A percentile compares a stretch with the other conserved stretches of the same genome.
These are phyloP conservation scores for Molothrus ater DNA, from an alignment of 2,797 vertebrate genomes.

Conservation along the genomic window DNA sequence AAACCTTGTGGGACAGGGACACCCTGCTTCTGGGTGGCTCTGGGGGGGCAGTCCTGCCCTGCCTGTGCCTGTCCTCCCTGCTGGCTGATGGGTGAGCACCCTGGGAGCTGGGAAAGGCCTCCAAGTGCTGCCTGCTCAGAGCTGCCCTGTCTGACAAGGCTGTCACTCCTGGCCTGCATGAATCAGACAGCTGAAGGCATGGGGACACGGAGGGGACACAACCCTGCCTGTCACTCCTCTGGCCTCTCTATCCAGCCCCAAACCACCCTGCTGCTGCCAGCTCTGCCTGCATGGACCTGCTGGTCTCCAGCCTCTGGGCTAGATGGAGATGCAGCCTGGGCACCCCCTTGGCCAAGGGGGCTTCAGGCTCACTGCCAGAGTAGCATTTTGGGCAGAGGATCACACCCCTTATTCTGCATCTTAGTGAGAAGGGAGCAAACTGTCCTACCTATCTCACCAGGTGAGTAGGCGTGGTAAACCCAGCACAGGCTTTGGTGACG, in stretches of 20 bases:
- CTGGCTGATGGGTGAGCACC: neutral
- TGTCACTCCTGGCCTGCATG: neutral
- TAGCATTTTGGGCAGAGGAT: neutral
- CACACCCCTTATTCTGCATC: neutral
- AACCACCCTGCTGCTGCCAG: neutral
- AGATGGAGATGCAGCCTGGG: neutral
- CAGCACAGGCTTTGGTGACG: neutral
- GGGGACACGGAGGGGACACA: neutral
- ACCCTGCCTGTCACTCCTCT: neutral
- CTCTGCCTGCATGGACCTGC: neutral
- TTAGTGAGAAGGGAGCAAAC: neutral
- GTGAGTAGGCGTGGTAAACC: neutral
- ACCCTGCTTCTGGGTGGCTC: neutral
- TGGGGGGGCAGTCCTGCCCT: neutral
- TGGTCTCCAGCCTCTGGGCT: neutral
- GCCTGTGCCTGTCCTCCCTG: neutral
- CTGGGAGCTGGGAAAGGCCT: neutral
- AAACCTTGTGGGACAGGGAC: neutral
- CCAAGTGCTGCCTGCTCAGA: neutral
- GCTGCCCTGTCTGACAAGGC: neutral
- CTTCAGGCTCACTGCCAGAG: neutral
- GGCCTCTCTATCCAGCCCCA: neutral
- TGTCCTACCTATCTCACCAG: neutral
- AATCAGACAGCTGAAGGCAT: neutral
- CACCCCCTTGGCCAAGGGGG: rapidly evolving